These are phyloP conservation scores for Astatoreochromis straeleni DNA, from an alignment of 2,113 vertebrate genomes.

Conservation along the genomic window DNA sequence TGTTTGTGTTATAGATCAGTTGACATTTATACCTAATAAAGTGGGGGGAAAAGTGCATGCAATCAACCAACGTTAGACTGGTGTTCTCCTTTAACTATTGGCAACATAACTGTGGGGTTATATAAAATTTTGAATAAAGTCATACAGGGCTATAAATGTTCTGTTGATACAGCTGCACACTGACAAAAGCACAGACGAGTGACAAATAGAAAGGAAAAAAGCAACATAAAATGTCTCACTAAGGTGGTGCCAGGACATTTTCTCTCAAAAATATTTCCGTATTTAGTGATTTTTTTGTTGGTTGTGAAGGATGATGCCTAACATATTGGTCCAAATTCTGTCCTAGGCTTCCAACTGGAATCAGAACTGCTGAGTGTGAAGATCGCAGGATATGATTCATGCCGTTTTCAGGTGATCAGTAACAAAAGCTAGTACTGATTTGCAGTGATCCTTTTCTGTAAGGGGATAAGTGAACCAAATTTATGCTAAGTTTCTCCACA, in stretches of 20 bases:
- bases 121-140: background rate
- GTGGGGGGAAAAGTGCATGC: rapidly evolving
- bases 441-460: background rate
- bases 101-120: background rate
- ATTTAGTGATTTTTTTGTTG: background rate
- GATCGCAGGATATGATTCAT: background rate
- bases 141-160: background rate
- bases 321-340: background rate
- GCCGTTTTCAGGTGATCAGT: rapidly evolving
- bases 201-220: background rate
- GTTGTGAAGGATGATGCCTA: background rate
- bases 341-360: background rate
- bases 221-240: background rate
- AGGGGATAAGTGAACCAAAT: background rate
- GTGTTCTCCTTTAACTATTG: background rate
- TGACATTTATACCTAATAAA: background rate
- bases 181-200: background rate
- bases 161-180: background rate
- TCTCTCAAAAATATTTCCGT: background rate
- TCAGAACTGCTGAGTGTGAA: background rate
- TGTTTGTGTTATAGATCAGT: background rate
- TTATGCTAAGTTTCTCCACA: background rate
- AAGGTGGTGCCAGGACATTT: background rate
- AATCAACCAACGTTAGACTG: background rate
- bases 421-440: background rate